Evolutionary conservation across 2,888 invertebrate genomes (phyloP), one percentile per base, ranked within the genome.

Genomic region (Phengaris arion): DNA sequence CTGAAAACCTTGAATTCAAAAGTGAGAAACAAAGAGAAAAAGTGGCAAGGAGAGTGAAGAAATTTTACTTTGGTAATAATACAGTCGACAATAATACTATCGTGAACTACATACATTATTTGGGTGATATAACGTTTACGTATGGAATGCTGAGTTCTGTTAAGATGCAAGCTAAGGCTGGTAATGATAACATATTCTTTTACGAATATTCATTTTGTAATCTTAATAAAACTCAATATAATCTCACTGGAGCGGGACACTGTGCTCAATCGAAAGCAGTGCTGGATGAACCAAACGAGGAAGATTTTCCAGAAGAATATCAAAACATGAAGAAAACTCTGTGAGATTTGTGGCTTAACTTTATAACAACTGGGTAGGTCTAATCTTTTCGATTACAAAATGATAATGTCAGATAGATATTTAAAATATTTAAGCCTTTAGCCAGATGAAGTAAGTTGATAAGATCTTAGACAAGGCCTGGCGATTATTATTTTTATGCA

Each of bases 101-200:
- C 52, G 35, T 72, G 2, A 54, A 54, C 9, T 72, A 72, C 68
- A 79, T 87, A 0, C 80, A 88, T 77, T 89, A 80, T 70, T 85
- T 84, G 69, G 78, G 84, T 2, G 92, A 95, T 93, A 69, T 82
- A 0, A 45, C 82, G 0, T 85, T 87, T 74, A 76, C 78, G 0
- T 83, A 83, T 76, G 77, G 85, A 0, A 81, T 80, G 13, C 57
- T 87, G 6, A 76, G 82, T 76, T 80, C 85, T 0, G 78, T 82
- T 0, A 82, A 83, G n/a, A 57, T 85, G 12, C 84, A 85, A 35
- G 77, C 80, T 2, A 80, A 85, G 54, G 82, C 82, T 45, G 85
- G 87, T 3, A 82, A 87, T 75, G 76, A 86, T 74, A 77, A 84
- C 76, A 75, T 88, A 10, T 88, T 84, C 79, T 79, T 88, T 68